phyloP scores from a whole-genome alignment of 2,113 vertebrate genomes.

The Theristicus caerulescens region DNA sequence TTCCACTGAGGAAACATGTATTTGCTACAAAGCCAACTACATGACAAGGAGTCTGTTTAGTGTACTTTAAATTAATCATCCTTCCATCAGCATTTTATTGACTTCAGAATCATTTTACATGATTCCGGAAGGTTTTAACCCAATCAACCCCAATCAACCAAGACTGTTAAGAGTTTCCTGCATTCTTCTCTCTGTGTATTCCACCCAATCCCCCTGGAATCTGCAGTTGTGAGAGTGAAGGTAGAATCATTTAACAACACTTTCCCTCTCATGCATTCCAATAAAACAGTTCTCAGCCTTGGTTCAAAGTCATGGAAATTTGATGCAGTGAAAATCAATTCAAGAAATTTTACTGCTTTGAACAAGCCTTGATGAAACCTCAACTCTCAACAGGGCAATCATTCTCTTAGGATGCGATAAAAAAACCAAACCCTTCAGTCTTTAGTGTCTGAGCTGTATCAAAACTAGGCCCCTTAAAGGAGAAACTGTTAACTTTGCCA shows the following conservation, averaged over 20 bases:
- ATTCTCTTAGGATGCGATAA: slow-evolving; percentile 9
- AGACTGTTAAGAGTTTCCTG: slow-evolving; percentile 55
- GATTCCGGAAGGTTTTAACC: slow-evolving; percentile 66
- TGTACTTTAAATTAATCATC: slow-evolving; percentile 52
- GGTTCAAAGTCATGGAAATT: slow-evolving; percentile 38
- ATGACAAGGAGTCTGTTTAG: slow-evolving; percentile 66
- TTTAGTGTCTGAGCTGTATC: not conserved
- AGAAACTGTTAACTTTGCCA: not conserved
- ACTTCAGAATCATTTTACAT: slow-evolving; percentile 57
- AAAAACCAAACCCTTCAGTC: not conserved
- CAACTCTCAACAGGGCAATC: slow-evolving; percentile 30
- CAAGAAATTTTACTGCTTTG: slow-evolving; percentile 25
- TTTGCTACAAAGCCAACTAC: slow-evolving; percentile 58
- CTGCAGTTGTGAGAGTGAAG: not conserved
- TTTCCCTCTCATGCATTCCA: not conserved
- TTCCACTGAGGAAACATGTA: slow-evolving; percentile 60
- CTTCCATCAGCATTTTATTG: slow-evolving; percentile 59
- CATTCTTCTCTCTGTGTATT: slow-evolving; percentile 1
- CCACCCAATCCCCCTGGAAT: slow-evolving; percentile 35
- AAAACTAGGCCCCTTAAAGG: slow-evolving; percentile 10
- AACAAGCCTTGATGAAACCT: slow-evolving; percentile 27
- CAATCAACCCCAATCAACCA: slow-evolving; percentile 58
- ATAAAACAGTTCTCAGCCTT: slow-evolving; percentile 17
- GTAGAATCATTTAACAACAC: slow-evolving; percentile 15
- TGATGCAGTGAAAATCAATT: slow-evolving; percentile 49